Evolutionary conservation across 2,113 vertebrate genomes (phyloP), one percentile per base, ranked within the genome.

Genomic region (Sinocyclocheilus anophthalmus): DNA sequence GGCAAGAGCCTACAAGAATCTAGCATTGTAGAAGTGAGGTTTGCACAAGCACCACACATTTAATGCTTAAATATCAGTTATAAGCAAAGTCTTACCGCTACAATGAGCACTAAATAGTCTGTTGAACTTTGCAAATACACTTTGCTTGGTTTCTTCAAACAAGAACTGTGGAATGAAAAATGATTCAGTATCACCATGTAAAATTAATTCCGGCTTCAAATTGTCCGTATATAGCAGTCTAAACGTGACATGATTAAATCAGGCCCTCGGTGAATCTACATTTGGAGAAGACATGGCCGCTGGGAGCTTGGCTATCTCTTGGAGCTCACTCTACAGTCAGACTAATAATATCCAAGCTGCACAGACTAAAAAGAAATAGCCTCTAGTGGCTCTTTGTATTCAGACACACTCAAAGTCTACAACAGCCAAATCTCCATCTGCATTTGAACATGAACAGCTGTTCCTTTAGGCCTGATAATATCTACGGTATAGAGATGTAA

Each of bases 271-370:
- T 45, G 20, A 61, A 39, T 63, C 33, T 37, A 78, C 50, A 55
- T 59, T 79, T 63, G 33, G 78, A 80, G n/a, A 63, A 63, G 37
- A 63, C 20, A 80, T 8, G 20, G 22, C 55, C 30, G 6, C 30
- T 39, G 76, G 30, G 33, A 20, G 14, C 5, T n/a, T 63, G 33
- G 33, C 57, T 42, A 14, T 63, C 33, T 39, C 33, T 63, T 45
- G 4, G 22, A 75, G 72, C 22, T 48, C 39, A 45, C 39, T 75
- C 59, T 80, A 24, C 37, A 63, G 22, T 45, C 37, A 42, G 22
- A 80, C 37, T 59, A 39, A 79, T 37, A 57, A 59, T 79, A 80
- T 6, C 37, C 30, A 26, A 80, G 37, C 78, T 63, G 78, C 57
- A n/a, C 39, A 61, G 13, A 63, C 37, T 63, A 80, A 80, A 80